Percentiles rank a stretch among this genome's conserved stretches.
Conservation (phyloP, 2,888 invertebrate genomes). For the Plebejus melissa region DNA sequence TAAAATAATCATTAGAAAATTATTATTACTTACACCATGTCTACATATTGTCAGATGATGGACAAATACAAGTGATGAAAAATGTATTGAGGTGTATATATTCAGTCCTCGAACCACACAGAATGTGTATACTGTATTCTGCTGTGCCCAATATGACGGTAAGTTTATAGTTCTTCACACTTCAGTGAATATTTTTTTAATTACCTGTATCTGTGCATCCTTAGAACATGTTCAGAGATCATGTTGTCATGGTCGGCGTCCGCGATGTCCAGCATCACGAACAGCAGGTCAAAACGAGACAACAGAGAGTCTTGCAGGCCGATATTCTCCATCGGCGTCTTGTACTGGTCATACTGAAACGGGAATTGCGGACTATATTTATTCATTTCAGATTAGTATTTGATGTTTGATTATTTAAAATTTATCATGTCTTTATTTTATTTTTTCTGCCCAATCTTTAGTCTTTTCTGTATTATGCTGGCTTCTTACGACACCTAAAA, state of each 20-base stretch:
- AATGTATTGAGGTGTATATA: too few relatives aligned
- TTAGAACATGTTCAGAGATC: conserved; percentile 97
- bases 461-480: too few relatives aligned
- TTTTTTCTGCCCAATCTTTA: too few relatives aligned
- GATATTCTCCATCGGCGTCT: conserved; percentile 99
- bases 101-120: not conserved
- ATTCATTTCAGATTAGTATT: not conserved
- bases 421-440: too few relatives aligned
- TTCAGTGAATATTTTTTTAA: not conserved
- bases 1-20: conserved; percentile 44
- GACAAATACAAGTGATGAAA: too few relatives aligned
- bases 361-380: not conserved
- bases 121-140: not conserved
- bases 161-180: not conserved
- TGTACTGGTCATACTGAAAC: conserved; percentile 96
- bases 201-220: conserved; percentile 96
- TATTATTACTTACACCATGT: not conserved
- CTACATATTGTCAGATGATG: too few relatives aligned
- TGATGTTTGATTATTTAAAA: too few relatives aligned
- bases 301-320: conserved; percentile 97
- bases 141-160: too few relatives aligned
- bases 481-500: too few relatives aligned
- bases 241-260: conserved; percentile 93
- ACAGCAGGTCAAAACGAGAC: conserved; percentile 98
- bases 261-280: conserved; percentile 96